Evolutionary conservation across 2,888 invertebrate genomes (phyloP), one percentile per base, ranked within the genome.

Genomic region (Mactromeris polynyma): DNA sequence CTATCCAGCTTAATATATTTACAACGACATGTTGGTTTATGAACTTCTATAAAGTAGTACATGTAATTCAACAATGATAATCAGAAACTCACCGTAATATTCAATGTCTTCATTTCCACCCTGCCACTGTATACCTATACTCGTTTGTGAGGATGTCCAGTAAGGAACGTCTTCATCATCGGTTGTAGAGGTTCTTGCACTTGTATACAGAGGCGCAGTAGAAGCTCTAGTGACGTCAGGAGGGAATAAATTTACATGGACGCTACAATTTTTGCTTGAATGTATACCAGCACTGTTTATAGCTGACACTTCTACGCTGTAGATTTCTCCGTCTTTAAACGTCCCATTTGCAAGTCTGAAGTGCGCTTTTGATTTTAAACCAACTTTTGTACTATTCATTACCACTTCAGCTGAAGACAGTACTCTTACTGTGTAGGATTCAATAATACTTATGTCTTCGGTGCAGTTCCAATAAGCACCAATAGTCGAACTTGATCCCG

Each of bases 401-500:
- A 92, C 54, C 17, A 89, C 77, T 21, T 54, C 42, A 6, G 69
- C 51, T 0, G 46, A n/a, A 31, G 87, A 86, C 6, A 93, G 88
- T 31, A 95, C 83, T n/a, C 82, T 83, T 11, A 95, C 89, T 33
- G 33, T 40, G 26, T 93, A 93, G 2, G 69, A 38, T 4, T 73
- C 78, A 36, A 94, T 91, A 31, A 90, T 89, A 54, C 93, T 92
- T 11, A 93, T 81, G 38, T 94, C 93, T 79, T 94, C 94, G 0
- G 84, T 81, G 64, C 91, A 92, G 26, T 93, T 91, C 94, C 94
- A 94, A 40, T 90, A 92, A 3, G 92, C 93, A 19, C 93, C 93
- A 7, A 94, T 89, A 36, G 89, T 86, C 31, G 93, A 90, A 79
- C 90, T 93, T 19, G 93, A 92, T 9, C 94, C 94, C 26, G 92